phyloP scores from a whole-genome alignment of 2,113 vertebrate genomes.

The Hydrolagus affinis region DNA sequence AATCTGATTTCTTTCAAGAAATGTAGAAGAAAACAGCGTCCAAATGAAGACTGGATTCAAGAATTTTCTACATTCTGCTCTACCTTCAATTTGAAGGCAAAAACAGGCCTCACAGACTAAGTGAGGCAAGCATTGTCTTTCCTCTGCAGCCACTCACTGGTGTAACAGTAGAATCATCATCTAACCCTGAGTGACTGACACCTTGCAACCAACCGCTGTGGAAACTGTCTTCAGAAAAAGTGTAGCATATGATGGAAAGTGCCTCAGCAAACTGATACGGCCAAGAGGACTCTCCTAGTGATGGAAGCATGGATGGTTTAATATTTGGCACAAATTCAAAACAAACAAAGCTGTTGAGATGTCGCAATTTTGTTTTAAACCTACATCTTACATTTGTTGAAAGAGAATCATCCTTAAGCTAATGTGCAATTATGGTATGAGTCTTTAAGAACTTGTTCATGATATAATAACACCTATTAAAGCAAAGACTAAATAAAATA shows the following conservation, averaged over 20 bases:
- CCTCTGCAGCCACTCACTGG: not conserved
- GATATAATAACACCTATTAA: not conserved
- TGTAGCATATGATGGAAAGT: not conserved
- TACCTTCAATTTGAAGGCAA: no score
- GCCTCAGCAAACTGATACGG: not conserved
- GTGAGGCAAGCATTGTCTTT: not conserved
- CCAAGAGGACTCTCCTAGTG: not conserved
- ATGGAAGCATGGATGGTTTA: not conserved
- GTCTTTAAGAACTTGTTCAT: not conserved
- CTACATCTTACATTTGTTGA: no score
- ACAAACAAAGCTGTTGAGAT: not conserved
- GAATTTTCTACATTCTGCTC: no score
- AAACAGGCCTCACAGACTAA: no score
- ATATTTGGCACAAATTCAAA: not conserved
- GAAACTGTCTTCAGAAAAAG: conserved; percentile 9
- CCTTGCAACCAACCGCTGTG: not conserved
- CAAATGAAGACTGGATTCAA: no score
- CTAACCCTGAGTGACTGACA: not conserved
- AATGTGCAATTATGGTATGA: no score
- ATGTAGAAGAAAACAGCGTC: no score
- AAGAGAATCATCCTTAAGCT: no score
- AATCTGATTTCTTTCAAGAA: no score
- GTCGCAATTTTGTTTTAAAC: no score
- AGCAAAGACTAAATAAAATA: not conserved
- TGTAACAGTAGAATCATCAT: not conserved